A percentile compares a stretch with the other conserved stretches of the same genome.
Evolutionary conservation across 2,888 invertebrate genomes (phyloP).

Genomic region (Eledone cirrhosa): DNA sequence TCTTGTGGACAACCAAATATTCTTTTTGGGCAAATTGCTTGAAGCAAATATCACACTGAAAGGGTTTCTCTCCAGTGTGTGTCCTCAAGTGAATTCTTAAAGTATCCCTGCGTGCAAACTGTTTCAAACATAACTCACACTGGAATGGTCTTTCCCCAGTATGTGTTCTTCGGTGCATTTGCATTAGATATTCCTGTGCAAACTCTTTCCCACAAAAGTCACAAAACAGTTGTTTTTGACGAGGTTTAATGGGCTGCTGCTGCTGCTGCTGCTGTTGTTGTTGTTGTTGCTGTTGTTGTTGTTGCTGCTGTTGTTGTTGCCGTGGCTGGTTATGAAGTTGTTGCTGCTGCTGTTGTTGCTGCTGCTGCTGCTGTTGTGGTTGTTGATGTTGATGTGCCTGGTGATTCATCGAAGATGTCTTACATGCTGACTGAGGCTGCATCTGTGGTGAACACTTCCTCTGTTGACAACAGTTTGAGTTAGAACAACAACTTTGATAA

Average conservation of each 20-base stretch:
- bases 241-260: neutral
- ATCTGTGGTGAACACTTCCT: neutral
- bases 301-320: neutral
- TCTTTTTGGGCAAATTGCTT: constrained; percentile 7
- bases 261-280: neutral
- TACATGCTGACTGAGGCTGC: neutral
- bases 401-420: too few relatives aligned
- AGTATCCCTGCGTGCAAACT: neutral
- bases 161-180: constrained; percentile 20
- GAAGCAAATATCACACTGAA: neutral
- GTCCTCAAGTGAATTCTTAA: constrained; percentile 12
- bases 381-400: neutral
- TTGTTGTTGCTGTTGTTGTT: neutral
- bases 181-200: constrained; percentile 26
- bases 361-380: neutral
- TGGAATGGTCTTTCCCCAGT: constrained; percentile 5
- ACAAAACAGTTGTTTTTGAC: constrained; percentile 20
- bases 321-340: neutral
- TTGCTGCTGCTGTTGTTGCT: neutral
- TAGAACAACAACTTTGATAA: too few relatives aligned
- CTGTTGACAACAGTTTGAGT: neutral
- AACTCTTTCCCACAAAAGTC: constrained; percentile 21
- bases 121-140: constrained; percentile 12
- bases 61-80: neutral
- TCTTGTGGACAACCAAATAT: neutral